Conservation (phyloP, 2,888 invertebrate species). For the Fragum whitleyi region DNA sequence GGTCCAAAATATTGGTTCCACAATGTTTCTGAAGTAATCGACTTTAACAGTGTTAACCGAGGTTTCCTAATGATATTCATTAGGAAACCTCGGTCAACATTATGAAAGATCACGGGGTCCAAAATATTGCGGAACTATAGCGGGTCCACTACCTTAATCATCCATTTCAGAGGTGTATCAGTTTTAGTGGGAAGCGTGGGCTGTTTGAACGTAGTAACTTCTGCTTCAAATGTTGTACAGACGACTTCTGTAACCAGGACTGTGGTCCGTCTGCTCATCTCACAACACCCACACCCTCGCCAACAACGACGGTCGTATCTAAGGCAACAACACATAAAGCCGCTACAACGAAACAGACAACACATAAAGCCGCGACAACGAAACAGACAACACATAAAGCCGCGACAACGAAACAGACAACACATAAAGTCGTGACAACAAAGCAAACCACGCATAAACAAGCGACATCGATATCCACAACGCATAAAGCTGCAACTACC, state of each 20-base stretch:
- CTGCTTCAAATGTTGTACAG: conserved; percentile 32
- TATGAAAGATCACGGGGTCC: too few species aligned
- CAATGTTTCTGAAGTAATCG: too few species aligned
- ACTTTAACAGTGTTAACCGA: too few species aligned
- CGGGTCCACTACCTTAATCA: too few species aligned
- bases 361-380: conserved; percentile 19
- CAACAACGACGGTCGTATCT: background rate
- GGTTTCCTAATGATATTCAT: too few species aligned
- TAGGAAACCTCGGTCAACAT: too few species aligned
- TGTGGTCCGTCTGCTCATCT: conserved; percentile 28
- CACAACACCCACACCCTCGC: background rate
- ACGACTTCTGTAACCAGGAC: conserved; percentile 45
- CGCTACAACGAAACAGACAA: conserved; percentile 6
- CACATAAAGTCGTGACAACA: conserved; percentile 17
- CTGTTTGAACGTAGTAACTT: background rate
- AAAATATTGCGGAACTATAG: too few species aligned
- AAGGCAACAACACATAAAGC: conserved; percentile 14
- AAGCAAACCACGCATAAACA: background rate
- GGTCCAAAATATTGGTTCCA: too few species aligned
- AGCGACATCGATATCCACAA: conserved; percentile 5
- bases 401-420: conserved; percentile 13
- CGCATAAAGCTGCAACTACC: conserved; percentile 23
- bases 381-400: conserved; percentile 13
- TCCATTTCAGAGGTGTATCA: background rate
- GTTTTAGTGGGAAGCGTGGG: background rate